These are phyloP conservation scores for Tillus elongatus DNA, from an alignment of 2,888 invertebrate species.

Conservation along the genomic window DNA sequence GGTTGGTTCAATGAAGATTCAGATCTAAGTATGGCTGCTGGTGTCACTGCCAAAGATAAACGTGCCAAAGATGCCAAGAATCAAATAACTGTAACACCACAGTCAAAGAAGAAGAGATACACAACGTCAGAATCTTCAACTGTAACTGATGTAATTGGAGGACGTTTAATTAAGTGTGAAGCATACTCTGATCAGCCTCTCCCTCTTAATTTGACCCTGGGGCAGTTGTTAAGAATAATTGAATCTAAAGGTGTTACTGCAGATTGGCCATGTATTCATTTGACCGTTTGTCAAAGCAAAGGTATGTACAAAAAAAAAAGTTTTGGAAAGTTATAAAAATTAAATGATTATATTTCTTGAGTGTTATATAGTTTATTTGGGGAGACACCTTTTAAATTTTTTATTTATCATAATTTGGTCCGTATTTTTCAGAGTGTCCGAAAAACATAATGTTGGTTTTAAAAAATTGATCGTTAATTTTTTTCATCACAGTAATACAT, in stretches of 20 bases:
- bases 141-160: slow-evolving; percentile 32
- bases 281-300: slow-evolving; percentile 38
- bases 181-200: slow-evolving; percentile 35
- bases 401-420: too few relatives aligned
- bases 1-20: slow-evolving; percentile 42
- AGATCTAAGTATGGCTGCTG: slow-evolving; percentile 67
- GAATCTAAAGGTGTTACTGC: slow-evolving; percentile 32
- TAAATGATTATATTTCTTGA: too few relatives aligned
- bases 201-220: slow-evolving; percentile 36
- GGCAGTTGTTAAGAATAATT: slow-evolving; percentile 37
- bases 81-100: slow-evolving; percentile 39
- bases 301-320: slow-evolving; percentile 27
- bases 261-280: slow-evolving; percentile 40
- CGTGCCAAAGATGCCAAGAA: slow-evolving; percentile 76
- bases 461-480: too few relatives aligned
- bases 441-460: too few relatives aligned
- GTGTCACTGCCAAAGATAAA: slow-evolving; percentile 82
- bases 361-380: too few relatives aligned
- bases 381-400: too few relatives aligned
- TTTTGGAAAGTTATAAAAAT: too few relatives aligned
- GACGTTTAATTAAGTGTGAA: slow-evolving; percentile 35
- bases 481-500: too few relatives aligned
- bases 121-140: slow-evolving; percentile 24
- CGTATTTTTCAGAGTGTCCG: too few relatives aligned
- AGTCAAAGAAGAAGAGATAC: slow-evolving; percentile 38